A percentile compares a stretch with the other conserved stretches of the same genome.
These are phyloP conservation scores for Karalla daura DNA, from an alignment of 2,797 vertebrate genomes.

Conservation along the genomic window DNA sequence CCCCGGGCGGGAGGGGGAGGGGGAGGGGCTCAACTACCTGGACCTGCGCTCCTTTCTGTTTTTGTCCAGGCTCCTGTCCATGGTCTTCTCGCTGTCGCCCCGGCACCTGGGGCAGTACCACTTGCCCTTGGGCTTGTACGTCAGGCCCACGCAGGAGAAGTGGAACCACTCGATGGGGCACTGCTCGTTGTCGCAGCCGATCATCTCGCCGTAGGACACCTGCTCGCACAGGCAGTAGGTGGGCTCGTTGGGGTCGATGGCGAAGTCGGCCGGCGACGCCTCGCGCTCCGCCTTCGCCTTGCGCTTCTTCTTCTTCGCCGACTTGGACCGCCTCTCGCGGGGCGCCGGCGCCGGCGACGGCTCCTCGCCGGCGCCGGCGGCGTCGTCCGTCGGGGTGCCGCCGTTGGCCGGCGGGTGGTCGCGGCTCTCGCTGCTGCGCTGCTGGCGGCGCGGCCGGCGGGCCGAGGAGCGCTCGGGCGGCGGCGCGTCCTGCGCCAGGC, in stretches of 20 bases:
- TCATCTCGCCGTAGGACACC: slow-evolving; percentile 98
- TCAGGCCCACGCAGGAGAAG: slow-evolving; percentile 96
- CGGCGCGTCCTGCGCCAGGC: slow-evolving; percentile 61
- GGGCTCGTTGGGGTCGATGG: slow-evolving; percentile 97
- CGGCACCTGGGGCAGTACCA: slow-evolving; percentile 99
- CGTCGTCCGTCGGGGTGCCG: slow-evolving; percentile 88
- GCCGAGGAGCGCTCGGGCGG: slow-evolving; percentile 89
- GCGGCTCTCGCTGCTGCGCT: slow-evolving; percentile 94
- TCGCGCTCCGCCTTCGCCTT: slow-evolving; percentile 95
- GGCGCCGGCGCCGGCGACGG: slow-evolving; percentile 85
- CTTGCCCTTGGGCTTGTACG: slow-evolving; percentile 98
- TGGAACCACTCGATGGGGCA: slow-evolving; percentile 99
- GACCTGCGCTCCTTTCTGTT: slow-evolving; percentile 96
- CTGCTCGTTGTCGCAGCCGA: slow-evolving; percentile 97
- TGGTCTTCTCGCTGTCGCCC: slow-evolving; percentile 98
- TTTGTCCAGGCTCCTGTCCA: slow-evolving; percentile 98
- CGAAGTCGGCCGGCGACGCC: slow-evolving; percentile 93
- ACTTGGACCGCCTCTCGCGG: slow-evolving; percentile 94
- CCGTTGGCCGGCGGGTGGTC: slow-evolving; percentile 93
- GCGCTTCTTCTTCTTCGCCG: slow-evolving; percentile 97
- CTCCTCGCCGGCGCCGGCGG: slow-evolving; percentile 85
- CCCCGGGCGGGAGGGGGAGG: not conserved
- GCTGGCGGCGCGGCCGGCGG: slow-evolving; percentile 90
- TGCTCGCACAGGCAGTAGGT: slow-evolving; percentile 98
- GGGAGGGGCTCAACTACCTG: too few species aligned